Evolutionary conservation across 2,888 invertebrate species (phyloP).

Genomic region (Drosophila cognata): DNA sequence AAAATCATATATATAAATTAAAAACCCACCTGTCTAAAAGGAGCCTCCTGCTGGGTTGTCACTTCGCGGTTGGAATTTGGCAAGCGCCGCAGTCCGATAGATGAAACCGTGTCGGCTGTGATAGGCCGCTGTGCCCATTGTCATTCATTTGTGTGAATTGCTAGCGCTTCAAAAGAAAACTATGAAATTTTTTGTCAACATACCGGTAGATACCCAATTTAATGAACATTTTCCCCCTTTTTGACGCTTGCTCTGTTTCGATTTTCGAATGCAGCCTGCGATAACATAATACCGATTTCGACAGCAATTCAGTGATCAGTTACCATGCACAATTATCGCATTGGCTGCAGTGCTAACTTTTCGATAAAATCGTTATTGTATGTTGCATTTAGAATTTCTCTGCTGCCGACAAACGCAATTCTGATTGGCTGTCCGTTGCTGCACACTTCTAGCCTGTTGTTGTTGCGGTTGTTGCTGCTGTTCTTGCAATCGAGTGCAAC

Average conservation of each 20-base stretch:
- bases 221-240: background rate
- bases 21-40: background rate
- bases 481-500: background rate
- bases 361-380: constrained; percentile 30
- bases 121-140: constrained; percentile 33
- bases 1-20: background rate
- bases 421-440: background rate
- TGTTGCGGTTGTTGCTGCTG: background rate
- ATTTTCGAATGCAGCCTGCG: background rate
- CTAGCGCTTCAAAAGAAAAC: background rate
- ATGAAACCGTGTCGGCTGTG: constrained; percentile 25
- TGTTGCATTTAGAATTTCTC: constrained; percentile 21
- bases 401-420: background rate
- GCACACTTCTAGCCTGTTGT: no score
- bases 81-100: constrained; percentile 18
- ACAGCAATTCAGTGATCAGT: background rate
- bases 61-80: background rate
- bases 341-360: background rate
- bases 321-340: background rate
- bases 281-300: background rate
- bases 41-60: no score
- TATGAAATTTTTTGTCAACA: constrained; percentile 24
- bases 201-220: constrained; percentile 1
- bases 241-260: constrained; percentile 22
- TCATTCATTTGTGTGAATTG: constrained; percentile 15